These are phyloP conservation scores for Philopotamus ludificatus DNA, from an alignment of 1,140 invertebrate species.

Conservation along the genomic window DNA sequence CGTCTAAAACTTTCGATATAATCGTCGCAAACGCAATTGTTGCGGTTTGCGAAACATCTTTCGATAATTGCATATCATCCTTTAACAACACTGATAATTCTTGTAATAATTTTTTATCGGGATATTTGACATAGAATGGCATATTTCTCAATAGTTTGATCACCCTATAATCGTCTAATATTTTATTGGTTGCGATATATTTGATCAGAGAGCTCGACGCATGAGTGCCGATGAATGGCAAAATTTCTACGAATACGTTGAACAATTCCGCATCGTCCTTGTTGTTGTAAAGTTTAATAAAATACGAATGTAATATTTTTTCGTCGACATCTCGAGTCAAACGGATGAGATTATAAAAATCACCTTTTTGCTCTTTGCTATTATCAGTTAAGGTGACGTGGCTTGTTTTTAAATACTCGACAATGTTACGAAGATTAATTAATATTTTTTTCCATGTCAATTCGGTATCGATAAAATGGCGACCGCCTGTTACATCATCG, in stretches of 20 bases:
- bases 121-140: constrained; percentile 46
- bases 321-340: constrained; percentile 34
- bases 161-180: constrained; percentile 41
- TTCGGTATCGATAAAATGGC: constrained; percentile 44
- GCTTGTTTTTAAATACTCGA: constrained; percentile 48
- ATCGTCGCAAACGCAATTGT: constrained; percentile 49
- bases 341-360: constrained; percentile 49
- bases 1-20: constrained; percentile 45
- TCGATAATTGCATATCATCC: constrained; percentile 30
- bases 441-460: constrained; percentile 43
- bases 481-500: constrained; percentile 46
- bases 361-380: constrained; percentile 46
- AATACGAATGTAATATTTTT: constrained; percentile 35
- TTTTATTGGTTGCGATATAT: constrained; percentile 45
- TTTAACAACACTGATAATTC: constrained; percentile 46
- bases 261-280: background rate
- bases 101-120: constrained; percentile 45
- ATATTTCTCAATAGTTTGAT: constrained; percentile 46
- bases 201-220: constrained; percentile 46
- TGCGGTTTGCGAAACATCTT: constrained; percentile 44
- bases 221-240: constrained; percentile 51
- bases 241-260: constrained; percentile 49
- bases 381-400: constrained; percentile 46
- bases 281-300: too few relatives aligned
- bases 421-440: constrained; percentile 45